Conservation (phyloP, 1,140 invertebrate species). For the Hesperophylax magnus region DNA sequence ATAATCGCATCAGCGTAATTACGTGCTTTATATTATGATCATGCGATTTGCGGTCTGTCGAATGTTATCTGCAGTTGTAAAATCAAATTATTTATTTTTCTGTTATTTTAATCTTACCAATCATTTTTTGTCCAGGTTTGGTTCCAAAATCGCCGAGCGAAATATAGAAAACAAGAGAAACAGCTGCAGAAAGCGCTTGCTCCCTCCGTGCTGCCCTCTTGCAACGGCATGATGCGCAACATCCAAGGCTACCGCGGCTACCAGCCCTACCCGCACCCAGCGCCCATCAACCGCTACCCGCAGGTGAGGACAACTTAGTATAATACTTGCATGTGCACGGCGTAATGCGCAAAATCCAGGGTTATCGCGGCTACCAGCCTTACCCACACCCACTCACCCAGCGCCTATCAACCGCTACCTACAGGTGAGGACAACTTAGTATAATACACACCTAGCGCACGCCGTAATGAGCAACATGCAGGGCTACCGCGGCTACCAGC, state of each 20-base stretch:
- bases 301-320: slow-evolving; percentile 75
- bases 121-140: slow-evolving; percentile 81
- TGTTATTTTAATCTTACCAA: too few relatives aligned
- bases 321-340: slow-evolving; percentile 71
- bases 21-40: too few relatives aligned
- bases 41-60: too few relatives aligned
- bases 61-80: too few relatives aligned
- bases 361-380: slow-evolving; percentile 91
- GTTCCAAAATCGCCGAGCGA: slow-evolving; percentile 98
- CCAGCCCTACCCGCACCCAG: slow-evolving; percentile 93
- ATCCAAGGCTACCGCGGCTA: slow-evolving; percentile 95
- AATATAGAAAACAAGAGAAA: slow-evolving; percentile 98
- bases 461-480: too few relatives aligned
- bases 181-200: slow-evolving; percentile 95
- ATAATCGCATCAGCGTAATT: too few relatives aligned
- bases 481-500: too few relatives aligned
- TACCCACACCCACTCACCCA: slow-evolving; percentile 93
- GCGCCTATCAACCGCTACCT: slow-evolving; percentile 96
- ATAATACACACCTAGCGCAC: too few relatives aligned
- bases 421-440: slow-evolving; percentile 68
- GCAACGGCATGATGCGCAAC: slow-evolving; percentile 97
- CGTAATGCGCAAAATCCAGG: slow-evolving; percentile 98
- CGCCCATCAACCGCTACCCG: slow-evolving; percentile 94
- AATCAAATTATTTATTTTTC: too few relatives aligned
- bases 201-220: slow-evolving; percentile 90